Base-by-base conservation (phyloP, 2,113 vertebrate genomes). In the Bubo blakistoni region DNA sequence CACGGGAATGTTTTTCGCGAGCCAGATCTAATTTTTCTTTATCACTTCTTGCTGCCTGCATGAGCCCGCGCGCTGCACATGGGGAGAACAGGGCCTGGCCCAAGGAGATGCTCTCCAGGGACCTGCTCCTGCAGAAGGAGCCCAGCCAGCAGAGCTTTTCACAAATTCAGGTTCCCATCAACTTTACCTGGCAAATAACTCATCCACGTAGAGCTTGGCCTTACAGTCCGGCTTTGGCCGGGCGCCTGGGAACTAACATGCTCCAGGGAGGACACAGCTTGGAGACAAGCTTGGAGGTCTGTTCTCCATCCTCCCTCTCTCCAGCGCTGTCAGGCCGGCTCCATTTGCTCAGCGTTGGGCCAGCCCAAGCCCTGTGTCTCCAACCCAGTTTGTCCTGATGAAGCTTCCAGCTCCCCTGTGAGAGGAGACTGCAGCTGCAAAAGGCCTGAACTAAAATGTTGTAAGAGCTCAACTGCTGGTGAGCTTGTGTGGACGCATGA, bases 221-320 rank as follows among this genome's bases (percentile, higher is more conserved):
- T 85, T 58, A 21, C 20, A 42, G 95, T 21, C 42, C 0, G 0
- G 86, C 84, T 87, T 57, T 97, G 96, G 95, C 88, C 0, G 0
- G 44, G 88, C 0, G 54, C 91, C 94, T 89, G 66, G 86, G 58
- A 92, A 70, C 49, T 16, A 17, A 21, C 11, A 32, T 1, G 51
- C 95, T 91, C 70, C 81, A 4, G 92, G 66, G 91, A 95, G 81
- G 70, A 82, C 89, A 32, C 18, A 27, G 86, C 71, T 66, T 90
- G 94, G 86, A 97, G 94, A 26, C 16, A 54, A 85, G 29, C 87
- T 91, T 54, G 10, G 73, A 95, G 91, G 54, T 92, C 94, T 97
- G 91, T 77, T 94, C 94, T 94, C 74, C 87, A 90, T 95, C 96
- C 88, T 69, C 46, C 34, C 26, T 66, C 85, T 92, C 86, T 47